Evolutionary conservation across 1,140 invertebrate species (phyloP), one percentile per base, ranked within the genome.

Genomic region (Drosophila truncata): DNA sequence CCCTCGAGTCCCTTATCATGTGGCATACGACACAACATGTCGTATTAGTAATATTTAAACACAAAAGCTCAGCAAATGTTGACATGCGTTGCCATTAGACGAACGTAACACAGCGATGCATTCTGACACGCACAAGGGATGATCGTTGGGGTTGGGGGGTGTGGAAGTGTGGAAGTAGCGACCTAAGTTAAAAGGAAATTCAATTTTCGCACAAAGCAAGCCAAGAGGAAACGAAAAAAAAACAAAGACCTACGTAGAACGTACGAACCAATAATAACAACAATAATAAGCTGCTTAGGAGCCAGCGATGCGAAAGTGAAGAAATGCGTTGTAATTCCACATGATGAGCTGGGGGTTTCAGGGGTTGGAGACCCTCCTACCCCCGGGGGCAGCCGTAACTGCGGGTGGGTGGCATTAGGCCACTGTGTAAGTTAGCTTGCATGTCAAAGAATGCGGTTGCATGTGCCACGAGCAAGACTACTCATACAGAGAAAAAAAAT

Each of bases 21-120:
- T 83, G 76, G 69, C 72, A 88, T 44, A 88, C 66, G 70, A 72
- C 84, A 72, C 84, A 84, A 88, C 85, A 88, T 88, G 85, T 88
- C 84, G 84, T 88, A 88, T 88, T 90, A 90, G 84, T 88, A 88
- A 88, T 88, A 88, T 88, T 90, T 88, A 88, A 88, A 88, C 86
- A 90, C 85, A 91, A 90, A 90, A 85, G 86, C 85, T 85, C 70
- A 76, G 78, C 78, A 90, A 88, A 88, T 78, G 85, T 90, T 88
- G 85, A 88, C 85, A 88, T 90, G 85, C 81, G 81, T 88, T 77
- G 85, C 85, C 81, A 85, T 88, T 82, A 90, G 81, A 72, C 78
- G 66, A 69, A 37, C 73, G 50, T 47, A 41, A 61, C 59, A 33
- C 33, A 78, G 69, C 69, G 82, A 72, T 88, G 84, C 80, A 84